Evolutionary conservation across 2,113 vertebrate species (phyloP), one percentile per base, ranked within the genome.

Genomic region (Limnothrissa miodon): DNA sequence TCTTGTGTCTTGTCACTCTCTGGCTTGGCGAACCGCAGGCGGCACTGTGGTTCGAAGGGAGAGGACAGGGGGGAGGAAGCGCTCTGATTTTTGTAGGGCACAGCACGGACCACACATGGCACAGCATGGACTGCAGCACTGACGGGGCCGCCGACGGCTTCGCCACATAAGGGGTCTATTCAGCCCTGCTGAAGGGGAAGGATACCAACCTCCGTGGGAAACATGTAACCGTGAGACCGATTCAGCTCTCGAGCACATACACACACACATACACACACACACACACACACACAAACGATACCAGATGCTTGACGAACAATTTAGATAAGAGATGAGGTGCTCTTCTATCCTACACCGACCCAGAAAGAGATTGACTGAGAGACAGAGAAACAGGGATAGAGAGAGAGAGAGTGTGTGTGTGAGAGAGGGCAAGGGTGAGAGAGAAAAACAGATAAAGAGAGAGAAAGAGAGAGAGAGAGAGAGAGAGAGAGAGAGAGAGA

Each of bases 1-100:
- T 85, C 83, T 84, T 87, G 91, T 86, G 92, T 88, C 83, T 79
- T 89, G 81, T 89, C 84, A 86, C 89, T 90, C 87, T 88, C 88
- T 83, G 84, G 81, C 78, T 79, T 83, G 85, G 85, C 81, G 86
- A 90, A 89, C 91, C 90, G 9, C 90, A 90, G 85, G 78, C 42
- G 84, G 89, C 86, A 89, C 80, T 36, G 66, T 4, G 66, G 11
- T 74, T 29, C 66, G 33, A 74, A 13, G 66, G 33, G 29, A 74
- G 66, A 74, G 66, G 36, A 2, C 11, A 11, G 66, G 25, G 66
- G 70, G 13, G 15, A 25, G 42, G 45, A 74, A 82, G 33, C n/a
- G 17, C 11, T n/a, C 59, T 17, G 21, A 25, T 29, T 62, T 59
- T 62, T 42, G 42, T 23, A 10, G 62, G 10, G 62, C 62, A 10